phyloP scores from a whole-genome alignment of 2,113 vertebrate species.

The Bubo scandiacus region DNA sequence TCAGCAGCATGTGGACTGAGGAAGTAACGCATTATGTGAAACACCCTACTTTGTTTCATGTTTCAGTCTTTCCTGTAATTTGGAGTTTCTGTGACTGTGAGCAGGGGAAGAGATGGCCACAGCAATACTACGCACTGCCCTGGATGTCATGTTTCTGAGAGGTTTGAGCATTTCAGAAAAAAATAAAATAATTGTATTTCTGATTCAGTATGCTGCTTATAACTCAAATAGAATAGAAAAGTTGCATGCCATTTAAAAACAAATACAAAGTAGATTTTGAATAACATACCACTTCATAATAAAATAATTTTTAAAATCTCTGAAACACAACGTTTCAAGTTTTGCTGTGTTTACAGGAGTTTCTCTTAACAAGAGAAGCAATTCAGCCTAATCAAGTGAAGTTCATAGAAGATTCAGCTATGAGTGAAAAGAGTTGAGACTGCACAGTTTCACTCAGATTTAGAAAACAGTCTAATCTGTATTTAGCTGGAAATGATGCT shows the following conservation, averaged over 20 bases:
- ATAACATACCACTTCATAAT: neutral
- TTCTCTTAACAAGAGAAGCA: neutral
- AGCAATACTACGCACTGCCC: neutral
- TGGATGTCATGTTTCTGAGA: neutral
- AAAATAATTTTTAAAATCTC: neutral
- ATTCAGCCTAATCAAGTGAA: neutral
- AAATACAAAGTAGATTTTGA: neutral
- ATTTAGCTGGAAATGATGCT: neutral
- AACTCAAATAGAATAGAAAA: neutral
- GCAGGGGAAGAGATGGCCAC: neutral
- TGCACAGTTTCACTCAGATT: neutral
- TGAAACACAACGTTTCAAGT: neutral
- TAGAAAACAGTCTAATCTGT: neutral
- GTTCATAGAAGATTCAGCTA: neutral
- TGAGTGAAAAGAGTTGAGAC: neutral
- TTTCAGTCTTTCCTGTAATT: neutral
- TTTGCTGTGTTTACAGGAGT: neutral
- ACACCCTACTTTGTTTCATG: rapidly evolving
- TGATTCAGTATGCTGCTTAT: neutral
- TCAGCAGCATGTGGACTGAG: neutral
- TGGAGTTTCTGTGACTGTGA: neutral
- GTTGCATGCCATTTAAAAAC: neutral
- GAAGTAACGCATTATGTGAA: neutral
- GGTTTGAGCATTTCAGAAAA: neutral
- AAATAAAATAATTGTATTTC: neutral